These are phyloP conservation scores for Dryoscopus gambensis DNA, from an alignment of 2,113 vertebrate species.

Conservation along the genomic window DNA sequence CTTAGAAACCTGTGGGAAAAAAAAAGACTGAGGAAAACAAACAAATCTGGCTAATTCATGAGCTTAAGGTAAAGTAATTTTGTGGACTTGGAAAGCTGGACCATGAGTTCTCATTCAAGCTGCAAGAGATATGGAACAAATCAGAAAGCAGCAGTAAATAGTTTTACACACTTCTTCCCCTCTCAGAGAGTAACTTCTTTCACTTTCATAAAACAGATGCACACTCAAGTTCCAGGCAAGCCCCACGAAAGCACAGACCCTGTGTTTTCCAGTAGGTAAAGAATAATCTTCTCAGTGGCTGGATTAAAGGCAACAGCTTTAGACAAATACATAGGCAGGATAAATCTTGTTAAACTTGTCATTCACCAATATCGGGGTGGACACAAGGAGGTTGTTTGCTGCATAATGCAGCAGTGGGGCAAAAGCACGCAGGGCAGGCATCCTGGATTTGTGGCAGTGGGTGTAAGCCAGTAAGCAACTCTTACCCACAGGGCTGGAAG, in stretches of 20 bases:
- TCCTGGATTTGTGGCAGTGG: not conserved
- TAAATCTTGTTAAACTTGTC: not conserved
- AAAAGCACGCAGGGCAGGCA: not conserved
- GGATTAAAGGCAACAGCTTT: not conserved
- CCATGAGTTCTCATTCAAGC: not conserved
- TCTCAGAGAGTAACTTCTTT: not conserved
- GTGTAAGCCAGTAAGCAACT: not conserved
- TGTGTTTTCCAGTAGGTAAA: not conserved
- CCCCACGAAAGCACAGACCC: fast-evolving
- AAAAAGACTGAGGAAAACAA: not conserved
- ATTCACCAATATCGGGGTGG: fast-evolving
- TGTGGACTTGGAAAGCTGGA: conserved; percentile 25
- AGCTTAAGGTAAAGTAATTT: conserved; percentile 5
- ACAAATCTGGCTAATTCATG: not conserved
- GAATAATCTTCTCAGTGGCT: not conserved
- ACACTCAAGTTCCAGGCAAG: not conserved
- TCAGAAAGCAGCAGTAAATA: not conserved
- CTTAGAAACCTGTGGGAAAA: not conserved
- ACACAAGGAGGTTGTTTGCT: not conserved
- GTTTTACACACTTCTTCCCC: not conserved
- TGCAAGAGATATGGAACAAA: not conserved
- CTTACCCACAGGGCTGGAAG: not conserved
- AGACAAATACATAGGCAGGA: not conserved
- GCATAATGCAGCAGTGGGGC: fast-evolving
- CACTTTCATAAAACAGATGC: not conserved